Percentiles rank a stretch among this genome's conserved stretches.
phyloP scores from a whole-genome alignment of 2,797 vertebrate species.

The Rallus crepitans region DNA sequence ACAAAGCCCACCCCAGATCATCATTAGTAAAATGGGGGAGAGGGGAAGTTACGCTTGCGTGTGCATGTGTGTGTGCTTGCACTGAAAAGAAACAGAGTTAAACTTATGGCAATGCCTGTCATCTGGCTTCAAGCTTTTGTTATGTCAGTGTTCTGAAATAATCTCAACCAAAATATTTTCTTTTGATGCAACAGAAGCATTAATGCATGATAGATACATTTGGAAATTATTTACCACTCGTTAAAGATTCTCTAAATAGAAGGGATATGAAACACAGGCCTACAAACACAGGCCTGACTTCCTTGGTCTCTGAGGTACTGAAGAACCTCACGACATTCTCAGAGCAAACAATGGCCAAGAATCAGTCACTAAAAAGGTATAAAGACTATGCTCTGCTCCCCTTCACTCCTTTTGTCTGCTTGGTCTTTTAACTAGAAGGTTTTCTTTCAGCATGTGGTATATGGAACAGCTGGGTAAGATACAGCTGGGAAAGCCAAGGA shows the following conservation, averaged over 20 bases:
- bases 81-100: conserved; percentile 44
- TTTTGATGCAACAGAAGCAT: conserved; percentile 58
- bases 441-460: not conserved
- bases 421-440: not conserved
- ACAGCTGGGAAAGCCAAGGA: not conserved
- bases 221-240: conserved; percentile 33
- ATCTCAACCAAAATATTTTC: conserved; percentile 58
- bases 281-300: not conserved
- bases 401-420: not conserved
- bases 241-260: conserved; percentile 18
- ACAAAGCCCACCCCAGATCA: conserved; percentile 30
- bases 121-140: conserved; percentile 28
- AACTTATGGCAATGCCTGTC: conserved; percentile 2
- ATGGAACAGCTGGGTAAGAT: not conserved
- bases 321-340: not conserved
- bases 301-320: not conserved
- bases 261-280: conserved; percentile 15
- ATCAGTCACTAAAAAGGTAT: not conserved
- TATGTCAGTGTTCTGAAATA: conserved; percentile 14
- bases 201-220: conserved; percentile 27
- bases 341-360: not conserved
- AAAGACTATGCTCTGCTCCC: not conserved
- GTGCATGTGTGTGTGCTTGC: not conserved
- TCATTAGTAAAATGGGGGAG: not conserved
- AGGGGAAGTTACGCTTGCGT: not conserved